Base-by-base conservation (phyloP, 2,113 vertebrate genomes). In the Bagarius yarrelli region DNA sequence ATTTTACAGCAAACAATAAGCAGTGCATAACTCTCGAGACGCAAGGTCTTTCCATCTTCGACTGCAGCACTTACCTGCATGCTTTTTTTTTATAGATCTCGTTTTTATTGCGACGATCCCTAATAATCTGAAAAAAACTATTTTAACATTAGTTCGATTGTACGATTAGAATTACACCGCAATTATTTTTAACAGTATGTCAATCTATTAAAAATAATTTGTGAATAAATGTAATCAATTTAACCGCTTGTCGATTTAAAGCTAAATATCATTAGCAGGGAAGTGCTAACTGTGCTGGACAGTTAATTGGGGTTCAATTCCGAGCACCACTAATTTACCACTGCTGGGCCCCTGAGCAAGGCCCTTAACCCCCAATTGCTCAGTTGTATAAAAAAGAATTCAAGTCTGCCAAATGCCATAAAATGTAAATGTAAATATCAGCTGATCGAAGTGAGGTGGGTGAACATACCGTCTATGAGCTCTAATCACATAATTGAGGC, bases 1-100 rank as follows among this genome's bases (percentile, higher is more conserved):
- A 86, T 95, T 96, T 95, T 95, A 96, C 93, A 91, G 92, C 88
- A 86, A 92, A 94, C 95, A 92, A 96, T 95, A 97, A 97, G 79
- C 56, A 67, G 94, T 91, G 93, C 94, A 95, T 94, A 95, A 95
- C 91, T 96, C 94, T 95, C 91, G 91, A 90, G 93, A 92, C 94
- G 93, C 93, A 93, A 92, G 92, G 90, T 90, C 90, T 89, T 91
- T 94, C 93, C 93, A 93, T 94, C 92, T 93, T 91, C 87, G 91
- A 90, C 92, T 93, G 92, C 92, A 92, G 92, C 93, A 90, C 91
- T 93, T 93, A 90, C 93, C 91, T 92, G 92, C 93, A 90, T 89
- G 72, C 71, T 60, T 83, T 82, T 57, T 25, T 72, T 57, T 32
- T 72, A 61, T 64, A 27, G 60, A 23, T 14, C 21, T 40, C 67